Evolutionary conservation across 1,140 invertebrate genomes (phyloP), one percentile per base, ranked within the genome.

Genomic region (Riptortus pedestris): DNA sequence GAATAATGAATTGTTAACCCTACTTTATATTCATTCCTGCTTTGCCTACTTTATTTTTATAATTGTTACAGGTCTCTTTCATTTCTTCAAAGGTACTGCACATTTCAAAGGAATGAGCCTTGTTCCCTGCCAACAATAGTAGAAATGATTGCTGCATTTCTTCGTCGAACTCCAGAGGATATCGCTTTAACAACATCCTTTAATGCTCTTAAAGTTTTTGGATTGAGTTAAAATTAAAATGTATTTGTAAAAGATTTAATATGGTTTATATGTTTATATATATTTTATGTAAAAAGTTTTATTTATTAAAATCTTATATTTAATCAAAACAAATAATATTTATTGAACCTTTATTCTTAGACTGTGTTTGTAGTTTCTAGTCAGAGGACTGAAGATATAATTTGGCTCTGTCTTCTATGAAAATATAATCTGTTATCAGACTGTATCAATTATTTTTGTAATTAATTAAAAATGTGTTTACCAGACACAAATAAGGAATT

Each of bases 101-200:
- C 91, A 62, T 97, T 96, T 78, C 92, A 96, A 79, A 81, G 93
- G 67, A 97, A 97, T 73, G 93, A 97, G 76, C 93, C 93, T 0
- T 96, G 93, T 77, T 91, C 91, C 18, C 77, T 96, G 62, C 91
- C 93, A 16, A 90, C 90, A 29, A 90, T 93, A 59, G 88, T 95
- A 18, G 93, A 97, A 77, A 87, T 96, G 82, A 85, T 96, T 65
- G 91, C 93, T 22, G 91, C 90, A 27, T 93, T 93, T 73, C 86
- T 94, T 79, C 82, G 83, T 61, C 87, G 86, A 72, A 83, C 82
- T 29, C 87, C 92, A 0, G 90, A 93, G 75, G 91, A 96, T 74
- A 88, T 96, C 18, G 93, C 93, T 0, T 76, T 95, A 63, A 85
- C 90, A 38, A 95, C 93, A 11, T 91, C 93, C 58, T 93, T 92